Base-by-base conservation (phyloP, 2,113 vertebrate species). In the Percopsis transmontana region DNA sequence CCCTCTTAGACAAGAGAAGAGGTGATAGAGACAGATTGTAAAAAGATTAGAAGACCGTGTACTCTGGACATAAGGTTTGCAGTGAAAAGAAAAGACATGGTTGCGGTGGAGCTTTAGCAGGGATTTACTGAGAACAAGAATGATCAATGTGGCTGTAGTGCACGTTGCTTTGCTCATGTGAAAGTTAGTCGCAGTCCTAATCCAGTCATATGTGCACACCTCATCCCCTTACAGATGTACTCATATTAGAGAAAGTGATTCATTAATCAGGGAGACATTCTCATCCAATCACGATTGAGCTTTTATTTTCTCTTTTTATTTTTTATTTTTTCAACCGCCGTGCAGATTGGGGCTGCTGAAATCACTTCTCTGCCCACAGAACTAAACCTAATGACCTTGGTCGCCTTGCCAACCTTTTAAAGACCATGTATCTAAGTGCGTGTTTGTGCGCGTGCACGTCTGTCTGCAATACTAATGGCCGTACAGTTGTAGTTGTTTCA, bases 401-500 rank as follows among this genome's bases (percentile, higher is more conserved):
- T 81, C 70, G 53, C 66, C 76, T 78, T 73, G 61, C 77, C 77
- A 83, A 80, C 89, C 68, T 78, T 68, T 78, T 51, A 81, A 76
- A 79, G 63, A 64, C 48, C 53, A 58, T 67, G 61, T 9, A 20
- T 60, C 53, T 53, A 60, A 40, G 47, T 53, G 50, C 12, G 41
- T 62, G 54, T 61, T 39, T 52, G 55, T 64, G 68, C 53, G n/a
- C 66, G 38, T 15, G 56, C 21, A 3, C 21, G 56, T 58, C n/a
- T 58, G 56, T 41, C 16, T 41, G 56, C 18, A n/a, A 63, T 74
- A 74, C 71, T 88, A 86, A 86, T 87, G 79, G 84, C 66, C 76
- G 48, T 68, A 56, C 59, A 78, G 72, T 81, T 83, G 67, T 84
- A 84, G 82, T 87, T 87, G 79, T 89, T 89, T 88, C 82, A 87